A percentile compares a stretch with the other conserved stretches of the same genome.
Conservation (phyloP, 2,113 vertebrate genomes). For the Corythornis vintsioides region DNA sequence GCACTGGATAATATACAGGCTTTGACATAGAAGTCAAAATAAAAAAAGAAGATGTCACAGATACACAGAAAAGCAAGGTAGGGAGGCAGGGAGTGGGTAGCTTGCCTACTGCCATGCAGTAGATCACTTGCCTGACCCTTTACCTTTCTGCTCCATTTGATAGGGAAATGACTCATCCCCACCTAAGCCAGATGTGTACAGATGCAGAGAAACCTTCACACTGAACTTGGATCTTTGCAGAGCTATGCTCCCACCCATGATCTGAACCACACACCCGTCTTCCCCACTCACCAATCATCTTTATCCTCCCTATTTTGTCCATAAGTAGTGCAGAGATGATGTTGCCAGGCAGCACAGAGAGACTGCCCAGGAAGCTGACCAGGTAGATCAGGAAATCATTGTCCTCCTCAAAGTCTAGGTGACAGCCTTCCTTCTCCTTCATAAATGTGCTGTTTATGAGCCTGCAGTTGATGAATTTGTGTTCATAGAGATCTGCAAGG, state of each 20-base stretch:
- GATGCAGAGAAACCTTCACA: not conserved
- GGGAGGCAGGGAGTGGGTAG: fast-evolving
- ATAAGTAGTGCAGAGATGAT: constrained; percentile 94
- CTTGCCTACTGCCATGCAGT: not conserved
- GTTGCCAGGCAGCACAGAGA: constrained; percentile 94
- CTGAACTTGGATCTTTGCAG: not conserved
- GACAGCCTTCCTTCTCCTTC: constrained; percentile 89
- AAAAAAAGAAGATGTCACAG: not conserved
- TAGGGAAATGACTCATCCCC: not conserved
- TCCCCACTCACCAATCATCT: constrained; percentile 89
- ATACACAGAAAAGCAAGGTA: not conserved
- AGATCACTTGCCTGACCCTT: not conserved
- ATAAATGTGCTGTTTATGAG: constrained; percentile 87
- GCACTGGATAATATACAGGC: not conserved
- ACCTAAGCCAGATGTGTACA: not conserved
- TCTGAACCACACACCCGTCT: fast-evolving
- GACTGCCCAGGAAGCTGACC: constrained; percentile 95
- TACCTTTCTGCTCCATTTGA: not conserved
- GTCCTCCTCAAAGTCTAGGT: constrained; percentile 92
- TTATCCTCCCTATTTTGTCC: constrained; percentile 93
- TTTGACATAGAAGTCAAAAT: not conserved
- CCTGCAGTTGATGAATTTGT: constrained; percentile 90
- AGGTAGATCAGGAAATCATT: constrained; percentile 95
- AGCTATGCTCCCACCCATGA: fast-evolving
- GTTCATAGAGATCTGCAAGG: constrained; percentile 85